These are phyloP conservation scores for Brachymystax lenok DNA, from an alignment of 2,797 vertebrate species.

Conservation along the genomic window DNA sequence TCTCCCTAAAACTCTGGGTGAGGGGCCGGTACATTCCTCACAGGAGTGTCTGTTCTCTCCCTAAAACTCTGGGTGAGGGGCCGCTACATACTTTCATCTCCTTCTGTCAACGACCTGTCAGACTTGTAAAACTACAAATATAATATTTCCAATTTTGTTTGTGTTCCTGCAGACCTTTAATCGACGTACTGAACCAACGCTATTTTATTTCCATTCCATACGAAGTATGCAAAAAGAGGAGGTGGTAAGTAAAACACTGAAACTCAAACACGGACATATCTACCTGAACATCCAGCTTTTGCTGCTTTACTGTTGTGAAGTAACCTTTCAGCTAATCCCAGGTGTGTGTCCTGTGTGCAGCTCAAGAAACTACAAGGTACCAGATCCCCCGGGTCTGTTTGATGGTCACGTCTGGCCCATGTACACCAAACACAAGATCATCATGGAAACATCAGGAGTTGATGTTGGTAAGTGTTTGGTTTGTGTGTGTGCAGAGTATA, in stretches of 20 bases:
- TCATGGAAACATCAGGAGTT: slow-evolving; percentile 83
- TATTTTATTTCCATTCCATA: slow-evolving; percentile 94
- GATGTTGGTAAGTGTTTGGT: slow-evolving; percentile 76
- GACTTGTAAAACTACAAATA: not conserved
- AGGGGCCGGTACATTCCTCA: not conserved
- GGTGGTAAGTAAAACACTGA: slow-evolving; percentile 76
- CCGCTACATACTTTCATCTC: not conserved
- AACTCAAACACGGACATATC: not conserved
- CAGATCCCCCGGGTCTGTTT: slow-evolving; percentile 90
- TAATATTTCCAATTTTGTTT: not conserved
- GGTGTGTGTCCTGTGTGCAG: slow-evolving; percentile 56
- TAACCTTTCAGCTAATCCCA: not conserved
- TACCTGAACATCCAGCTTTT: not conserved
- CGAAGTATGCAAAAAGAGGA: slow-evolving; percentile 93
- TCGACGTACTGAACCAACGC: slow-evolving; percentile 85
- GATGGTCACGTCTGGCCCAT: slow-evolving; percentile 94
- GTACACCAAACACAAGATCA: slow-evolving; percentile 87
- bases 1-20: not conserved
- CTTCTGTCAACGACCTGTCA: not conserved
- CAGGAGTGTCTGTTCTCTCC: not conserved
- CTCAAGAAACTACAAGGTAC: slow-evolving; percentile 87
- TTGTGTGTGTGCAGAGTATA: not conserved
- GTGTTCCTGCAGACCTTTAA: slow-evolving; percentile 79
- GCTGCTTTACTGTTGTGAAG: not conserved
- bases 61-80: not conserved